Percentiles rank a stretch among this genome's conserved stretches.
phyloP scores from a whole-genome alignment of 2,888 invertebrate genomes.

The Nomada fabriciana region DNA sequence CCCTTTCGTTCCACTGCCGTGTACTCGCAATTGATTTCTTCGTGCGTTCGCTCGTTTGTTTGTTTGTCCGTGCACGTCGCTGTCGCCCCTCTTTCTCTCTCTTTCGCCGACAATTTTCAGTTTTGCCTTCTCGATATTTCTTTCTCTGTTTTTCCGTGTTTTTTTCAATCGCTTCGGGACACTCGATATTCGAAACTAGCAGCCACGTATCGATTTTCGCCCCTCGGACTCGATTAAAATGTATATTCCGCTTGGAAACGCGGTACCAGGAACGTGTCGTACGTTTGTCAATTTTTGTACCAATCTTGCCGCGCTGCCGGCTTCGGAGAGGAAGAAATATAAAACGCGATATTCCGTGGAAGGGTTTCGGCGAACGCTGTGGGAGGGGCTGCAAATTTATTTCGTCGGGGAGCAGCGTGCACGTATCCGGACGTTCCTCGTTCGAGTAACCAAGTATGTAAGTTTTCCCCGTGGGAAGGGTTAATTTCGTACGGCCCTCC shows the following conservation, averaged over 20 bases:
- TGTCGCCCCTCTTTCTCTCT: neutral
- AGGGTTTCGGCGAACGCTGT: slow-evolving; percentile 4
- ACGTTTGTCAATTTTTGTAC: neutral
- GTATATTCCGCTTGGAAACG: neutral
- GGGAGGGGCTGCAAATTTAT: neutral
- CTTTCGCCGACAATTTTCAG: neutral
- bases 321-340: neutral
- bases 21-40: slow-evolving; percentile 44
- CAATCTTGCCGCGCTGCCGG: too few relatives aligned
- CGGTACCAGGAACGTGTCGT: neutral
- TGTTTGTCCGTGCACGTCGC: neutral
- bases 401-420: neutral
- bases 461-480: slow-evolving; percentile 48
- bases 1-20: neutral
- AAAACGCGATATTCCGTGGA: neutral
- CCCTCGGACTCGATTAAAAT: slow-evolving; percentile 12
- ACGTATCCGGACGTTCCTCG: slow-evolving; percentile 25
- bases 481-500: slow-evolving; percentile 63
- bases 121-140: neutral
- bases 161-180: slow-evolving; percentile 19
- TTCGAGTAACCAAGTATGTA: slow-evolving; percentile 29
- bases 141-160: neutral
- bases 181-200: slow-evolving; percentile 1
- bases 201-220: slow-evolving; percentile 2
- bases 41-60: slow-evolving; percentile 5